A percentile compares a stretch with the other conserved stretches of the same genome.
phyloP scores from a whole-genome alignment of 2,797 vertebrate species.

The Thamnophis elegans region DNA sequence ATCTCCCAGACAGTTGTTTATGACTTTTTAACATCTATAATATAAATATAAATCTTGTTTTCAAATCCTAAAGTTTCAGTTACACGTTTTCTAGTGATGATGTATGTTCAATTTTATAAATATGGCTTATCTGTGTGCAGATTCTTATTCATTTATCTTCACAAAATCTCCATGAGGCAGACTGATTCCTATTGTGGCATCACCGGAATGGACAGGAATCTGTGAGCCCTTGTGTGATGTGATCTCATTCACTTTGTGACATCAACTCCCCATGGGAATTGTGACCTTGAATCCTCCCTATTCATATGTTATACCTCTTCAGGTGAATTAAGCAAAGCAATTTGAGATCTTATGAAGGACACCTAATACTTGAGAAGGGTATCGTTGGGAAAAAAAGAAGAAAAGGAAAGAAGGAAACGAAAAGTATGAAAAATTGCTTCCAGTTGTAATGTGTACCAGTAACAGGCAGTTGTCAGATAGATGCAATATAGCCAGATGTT shows the following conservation, averaged over 20 bases:
- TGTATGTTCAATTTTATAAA: not conserved
- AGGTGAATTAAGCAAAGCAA: not conserved
- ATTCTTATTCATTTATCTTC: not conserved
- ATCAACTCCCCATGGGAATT: not conserved
- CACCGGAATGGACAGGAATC: not conserved
- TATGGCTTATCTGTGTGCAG: not conserved
- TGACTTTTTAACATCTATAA: not conserved
- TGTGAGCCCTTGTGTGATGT: not conserved
- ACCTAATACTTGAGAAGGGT: not conserved
- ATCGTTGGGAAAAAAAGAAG: not conserved
- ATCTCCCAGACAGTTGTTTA: not conserved
- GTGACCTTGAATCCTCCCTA: not conserved
- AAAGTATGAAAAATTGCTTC: not conserved
- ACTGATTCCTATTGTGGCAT: not conserved
- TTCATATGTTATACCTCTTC: not conserved
- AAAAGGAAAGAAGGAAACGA: not conserved
- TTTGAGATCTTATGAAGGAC: not conserved
- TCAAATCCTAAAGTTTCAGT: not conserved
- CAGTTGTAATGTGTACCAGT: not conserved
- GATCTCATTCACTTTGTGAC: not conserved
- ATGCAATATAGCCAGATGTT: not conserved
- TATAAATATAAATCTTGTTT: not conserved
- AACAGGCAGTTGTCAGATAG: not conserved
- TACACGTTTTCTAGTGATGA: not conserved
- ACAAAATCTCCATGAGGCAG: not conserved